Base-by-base conservation (phyloP, 2,113 vertebrate species). In the Xyrauchen texanus region DNA sequence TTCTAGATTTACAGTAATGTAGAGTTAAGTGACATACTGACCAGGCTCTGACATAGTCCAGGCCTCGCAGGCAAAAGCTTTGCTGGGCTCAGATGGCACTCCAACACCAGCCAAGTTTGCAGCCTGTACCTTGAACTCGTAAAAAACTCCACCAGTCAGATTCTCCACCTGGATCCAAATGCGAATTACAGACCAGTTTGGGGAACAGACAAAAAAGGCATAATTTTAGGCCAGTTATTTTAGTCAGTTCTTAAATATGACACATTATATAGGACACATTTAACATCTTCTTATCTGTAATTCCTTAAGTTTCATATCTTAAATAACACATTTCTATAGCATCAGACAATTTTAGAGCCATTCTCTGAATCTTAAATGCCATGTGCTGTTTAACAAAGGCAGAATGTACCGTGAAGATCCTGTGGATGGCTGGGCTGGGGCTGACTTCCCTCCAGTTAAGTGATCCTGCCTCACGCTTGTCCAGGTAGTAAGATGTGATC, bases 11-110 rank as follows among this genome's bases (percentile, higher is more conserved):
- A 34, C 21, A 34, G 9, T 12, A 53, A 49, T 58, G 55, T 58
- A 2, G 42, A 34, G 8, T 8, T n/a, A 76, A 55, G 44, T 4
- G 5, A 58, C 3, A 60, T 15, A 79, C 77, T 67, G 10, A 99
- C 98, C 98, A 73, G 97, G 96, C 75, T 96, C 93, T 0, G 95
- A 88, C 86, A 94, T 94, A 51, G 94, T 96, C 98, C 97, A 99
- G 15, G 95, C 95, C 84, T 96, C 95, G 85, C 97, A 99, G 15
- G 92, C 94, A 88, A 97, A 96, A 5, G 93, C 91, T 4, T 90
- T 76, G 0, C 97, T 99, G 81, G 96, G 91, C 16, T 95, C 95
- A 4, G 97, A 99, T 4, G 94, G 85, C 21, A 95, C 82, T 44
- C 98, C 96, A 4, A 98, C 93, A 6, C 98, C 97, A 4, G 94